These are phyloP conservation scores for Crocidura indochinensis DNA, from an alignment of 2,797 vertebrate species.

Conservation along the genomic window DNA sequence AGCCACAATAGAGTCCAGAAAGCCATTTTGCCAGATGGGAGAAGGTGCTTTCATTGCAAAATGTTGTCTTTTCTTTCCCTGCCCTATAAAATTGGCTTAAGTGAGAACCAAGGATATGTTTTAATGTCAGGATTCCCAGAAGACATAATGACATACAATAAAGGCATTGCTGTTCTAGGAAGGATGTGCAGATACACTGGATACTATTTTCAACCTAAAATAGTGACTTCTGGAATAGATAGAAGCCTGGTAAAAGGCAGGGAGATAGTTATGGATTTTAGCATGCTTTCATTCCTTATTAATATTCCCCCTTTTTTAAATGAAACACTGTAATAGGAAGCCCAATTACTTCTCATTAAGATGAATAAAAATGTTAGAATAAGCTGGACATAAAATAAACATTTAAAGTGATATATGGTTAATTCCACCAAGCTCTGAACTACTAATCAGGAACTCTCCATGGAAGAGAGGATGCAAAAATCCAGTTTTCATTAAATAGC, in stretches of 20 bases:
- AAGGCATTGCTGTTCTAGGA: constrained; percentile 74
- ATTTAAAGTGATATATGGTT: constrained; percentile 85
- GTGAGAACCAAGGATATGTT: constrained; percentile 92
- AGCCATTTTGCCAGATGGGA: constrained; percentile 99
- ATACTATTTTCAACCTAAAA: constrained; percentile 82
- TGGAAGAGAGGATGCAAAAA: constrained; percentile 79
- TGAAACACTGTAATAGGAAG: constrained; percentile 84
- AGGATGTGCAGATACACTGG: constrained; percentile 83
- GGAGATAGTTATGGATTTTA: constrained; percentile 75
- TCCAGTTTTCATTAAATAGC: constrained; percentile 66
- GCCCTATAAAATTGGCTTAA: constrained; percentile 93
- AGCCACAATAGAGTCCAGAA: constrained; percentile 97
- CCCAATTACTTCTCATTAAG: constrained; percentile 86
- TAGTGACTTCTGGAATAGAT: constrained; percentile 80
- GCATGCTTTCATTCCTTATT: constrained; percentile 77
- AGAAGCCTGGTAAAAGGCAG: constrained; percentile 67
- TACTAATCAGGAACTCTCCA: constrained; percentile 82
- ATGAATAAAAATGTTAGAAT: constrained; percentile 85
- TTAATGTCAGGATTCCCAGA: constrained; percentile 91
- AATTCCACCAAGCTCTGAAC: constrained; percentile 80
- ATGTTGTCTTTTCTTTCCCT: constrained; percentile 94
- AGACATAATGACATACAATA: constrained; percentile 90
- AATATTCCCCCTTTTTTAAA: constrained; percentile 74
- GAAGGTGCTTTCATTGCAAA: constrained; percentile 96
- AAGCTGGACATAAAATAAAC: constrained; percentile 85